Base-by-base conservation (phyloP, 2,797 vertebrate genomes). In the Columba guinea region DNA sequence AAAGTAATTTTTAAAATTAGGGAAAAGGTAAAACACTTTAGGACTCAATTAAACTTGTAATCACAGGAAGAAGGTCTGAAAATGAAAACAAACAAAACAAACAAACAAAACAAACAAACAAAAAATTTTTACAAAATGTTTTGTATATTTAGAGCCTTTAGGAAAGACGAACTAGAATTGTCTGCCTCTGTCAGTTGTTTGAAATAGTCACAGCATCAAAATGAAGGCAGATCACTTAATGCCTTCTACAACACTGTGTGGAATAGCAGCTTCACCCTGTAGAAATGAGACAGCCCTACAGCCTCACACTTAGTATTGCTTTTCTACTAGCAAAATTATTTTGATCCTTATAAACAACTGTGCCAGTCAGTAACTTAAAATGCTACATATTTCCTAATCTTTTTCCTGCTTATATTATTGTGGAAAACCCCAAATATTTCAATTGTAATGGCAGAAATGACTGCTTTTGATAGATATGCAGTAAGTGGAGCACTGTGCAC, bases 371-470 rank as follows among this genome's bases (percentile, higher is more conserved):
- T 34, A 60, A 75, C 11, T 67, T 52, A 13, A 86, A 86, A 88
- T 41, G 0, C 32, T 39, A 15, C 1, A 0, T n/a, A 48, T 55
- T 80, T 78, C 13, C 20, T 55, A 55, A 59, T 44, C 19, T 0
- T 83, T 21, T 77, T 34, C 7, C 5, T 52, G 18, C 37, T 55
- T 55, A 32, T 48, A 35, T 65, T 58, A 5, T 19, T 68, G 11
- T 27, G 27, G 10, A 74, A 79, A 59, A 64, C 0, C 0, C 5
- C 3, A 23, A 58, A 16, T 7, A 34, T 75, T 79, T 82, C 18
- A 51, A 3, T 18, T 73, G 5, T 58, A 37, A 22, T 32, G 34
- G 16, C 7, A 46, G 30, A 77, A 81, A 34, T 35, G 5, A 15
- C 21, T 65, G 37, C 3, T 7, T 62, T 7, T 58, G 8, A 11